Base-by-base conservation (phyloP, 2,888 invertebrate genomes). In the Melitaea athalia region DNA sequence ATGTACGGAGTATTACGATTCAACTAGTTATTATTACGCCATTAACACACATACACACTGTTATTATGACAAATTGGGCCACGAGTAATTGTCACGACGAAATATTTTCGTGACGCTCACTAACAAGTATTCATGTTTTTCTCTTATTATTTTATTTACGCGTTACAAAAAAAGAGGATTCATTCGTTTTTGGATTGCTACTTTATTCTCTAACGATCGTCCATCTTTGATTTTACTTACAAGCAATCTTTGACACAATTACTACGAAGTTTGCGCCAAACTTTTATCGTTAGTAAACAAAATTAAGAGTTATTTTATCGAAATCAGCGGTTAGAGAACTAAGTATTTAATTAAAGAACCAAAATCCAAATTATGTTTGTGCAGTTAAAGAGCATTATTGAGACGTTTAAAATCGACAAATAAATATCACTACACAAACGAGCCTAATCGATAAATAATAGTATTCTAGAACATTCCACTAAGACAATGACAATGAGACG, bases 401-500 rank as follows among this genome's bases (percentile, higher is more conserved):
- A 24, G 1, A 24, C 24, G 1, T 24, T 24, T 24, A 24, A 24
- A 24, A 38, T 38, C 38, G 38, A 38, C 38, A 38, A 7, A 3
- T 38, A 38, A 38, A 38, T 7, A 38, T 38, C 38, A 38, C 1
- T 38, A 7, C 2, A 38, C 38, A 38, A 38, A 38, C 50, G 43
- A 55, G 33, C 62, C 61, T 50, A 67, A 67, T 72, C 67, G 60
- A 67, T 68, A 68, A 64, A 50, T 50, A 10, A 50, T 50, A 24
- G 3, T 24, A 10, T 50, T 50, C 71, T 59, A 74, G 71, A 68
- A 67, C 68, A 79, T 79, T 38, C 38, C 38, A 38, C 38, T 5
- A 85, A 83, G 81, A 81, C 75, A 78, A 82, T 84, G 87, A 89
- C 84, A 88, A 89, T 85, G 79, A 78, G 71, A 66, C 72, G 62